Evolutionary conservation across 2,113 vertebrate genomes (phyloP).

Genomic region (Pristiophorus japonicus): DNA sequence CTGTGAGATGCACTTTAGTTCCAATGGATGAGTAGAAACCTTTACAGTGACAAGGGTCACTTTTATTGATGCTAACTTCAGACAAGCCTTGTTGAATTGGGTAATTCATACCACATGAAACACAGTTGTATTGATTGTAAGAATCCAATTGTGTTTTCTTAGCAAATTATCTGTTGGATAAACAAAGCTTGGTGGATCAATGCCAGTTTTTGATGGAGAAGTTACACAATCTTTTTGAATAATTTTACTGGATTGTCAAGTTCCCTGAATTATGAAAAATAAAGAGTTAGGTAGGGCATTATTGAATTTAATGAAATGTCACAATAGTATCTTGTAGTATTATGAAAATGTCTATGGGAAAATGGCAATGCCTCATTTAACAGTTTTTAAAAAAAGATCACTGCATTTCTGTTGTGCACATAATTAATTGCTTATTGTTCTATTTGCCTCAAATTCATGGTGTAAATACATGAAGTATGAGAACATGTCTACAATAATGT

Average conservation of each 20-base stretch:
- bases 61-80: slow-evolving; percentile 4
- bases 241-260: background rate
- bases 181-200: background rate
- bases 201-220: background rate
- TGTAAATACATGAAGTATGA: background rate
- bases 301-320: background rate
- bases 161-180: slow-evolving; percentile 16
- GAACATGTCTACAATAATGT: background rate
- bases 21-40: background rate
- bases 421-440: background rate
- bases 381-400: background rate
- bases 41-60: slow-evolving; percentile 13
- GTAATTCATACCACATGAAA: background rate
- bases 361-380: background rate
- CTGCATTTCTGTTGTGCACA: background rate
- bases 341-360: background rate
- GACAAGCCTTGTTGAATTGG: background rate
- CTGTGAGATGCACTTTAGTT: slow-evolving; percentile 11
- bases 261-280: background rate
- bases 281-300: background rate
- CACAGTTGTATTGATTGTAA: background rate
- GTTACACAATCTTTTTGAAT: background rate
- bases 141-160: background rate
- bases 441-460: background rate
- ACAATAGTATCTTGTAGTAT: background rate